Percentiles rank a stretch among this genome's conserved stretches.
Conservation (phyloP, 2,113 vertebrate genomes). For the Leptodactylus fuscus region DNA sequence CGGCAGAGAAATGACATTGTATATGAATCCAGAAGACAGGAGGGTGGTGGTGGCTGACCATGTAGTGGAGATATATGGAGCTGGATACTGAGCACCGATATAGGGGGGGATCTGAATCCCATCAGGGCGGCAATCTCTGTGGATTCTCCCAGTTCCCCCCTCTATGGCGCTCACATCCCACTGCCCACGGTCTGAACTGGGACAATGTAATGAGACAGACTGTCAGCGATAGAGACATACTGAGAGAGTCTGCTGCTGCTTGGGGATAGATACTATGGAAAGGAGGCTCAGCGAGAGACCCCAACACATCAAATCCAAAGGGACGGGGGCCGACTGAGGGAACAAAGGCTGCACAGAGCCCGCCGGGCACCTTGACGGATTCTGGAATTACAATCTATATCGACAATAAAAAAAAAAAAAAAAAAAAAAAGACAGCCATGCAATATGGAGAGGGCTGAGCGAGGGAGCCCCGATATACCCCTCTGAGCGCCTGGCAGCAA, state of each 20-base stretch:
- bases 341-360: too few species aligned
- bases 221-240: conserved; percentile 47
- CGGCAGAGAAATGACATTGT: background rate
- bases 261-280: background rate
- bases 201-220: conserved; percentile 54
- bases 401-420: background rate
- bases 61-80: background rate
- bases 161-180: background rate
- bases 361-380: background rate
- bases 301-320: background rate
- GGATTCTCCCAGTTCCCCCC: background rate
- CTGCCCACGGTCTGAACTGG: conserved; percentile 36
- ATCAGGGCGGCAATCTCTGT: background rate
- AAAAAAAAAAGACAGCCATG: background rate
- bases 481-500: background rate
- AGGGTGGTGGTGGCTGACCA: background rate
- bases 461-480: background rate
- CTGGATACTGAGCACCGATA: background rate
- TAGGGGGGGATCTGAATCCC: background rate
- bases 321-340: background rate
- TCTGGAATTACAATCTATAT: background rate
- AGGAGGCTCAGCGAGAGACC: background rate
- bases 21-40: background rate
- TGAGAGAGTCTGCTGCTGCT: conserved; percentile 1
- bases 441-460: conserved; percentile 18